Percentiles rank a stretch among this genome's conserved stretches.
Evolutionary conservation across 2,113 vertebrate species (phyloP).

Genomic region (Thermophis baileyi): DNA sequence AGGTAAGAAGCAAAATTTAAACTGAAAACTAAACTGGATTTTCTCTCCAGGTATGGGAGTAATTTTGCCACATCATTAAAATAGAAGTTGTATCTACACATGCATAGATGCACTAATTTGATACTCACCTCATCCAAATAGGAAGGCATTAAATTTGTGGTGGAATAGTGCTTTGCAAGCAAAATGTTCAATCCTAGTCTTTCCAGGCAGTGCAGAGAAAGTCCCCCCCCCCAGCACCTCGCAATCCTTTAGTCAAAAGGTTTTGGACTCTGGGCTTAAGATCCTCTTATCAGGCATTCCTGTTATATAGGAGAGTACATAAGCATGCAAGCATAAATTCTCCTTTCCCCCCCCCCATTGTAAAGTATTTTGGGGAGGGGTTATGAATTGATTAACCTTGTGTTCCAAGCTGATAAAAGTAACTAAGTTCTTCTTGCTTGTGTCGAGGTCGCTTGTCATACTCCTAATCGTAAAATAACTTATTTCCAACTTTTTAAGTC

Average conservation of each 20-base stretch:
- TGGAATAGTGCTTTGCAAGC: neutral
- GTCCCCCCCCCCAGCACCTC: rapidly evolving
- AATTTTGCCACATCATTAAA: neutral
- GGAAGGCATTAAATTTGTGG: neutral
- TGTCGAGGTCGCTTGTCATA: neutral
- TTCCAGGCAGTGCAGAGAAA: neutral
- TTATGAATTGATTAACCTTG: neutral
- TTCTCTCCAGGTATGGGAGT: too few species aligned
- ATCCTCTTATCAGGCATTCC: neutral
- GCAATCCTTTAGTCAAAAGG: neutral
- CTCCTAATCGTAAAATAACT: neutral
- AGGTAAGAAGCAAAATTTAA: neutral
- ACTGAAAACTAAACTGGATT: neutral
- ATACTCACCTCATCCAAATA: too few species aligned
- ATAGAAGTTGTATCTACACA: neutral
- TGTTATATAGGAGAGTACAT: neutral
- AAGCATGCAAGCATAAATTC: neutral
- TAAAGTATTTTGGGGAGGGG: neutral
- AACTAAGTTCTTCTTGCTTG: neutral
- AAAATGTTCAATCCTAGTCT: neutral
- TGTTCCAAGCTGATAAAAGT: neutral
- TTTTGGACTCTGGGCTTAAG: neutral
- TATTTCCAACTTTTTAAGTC: neutral
- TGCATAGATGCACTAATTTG: neutral
- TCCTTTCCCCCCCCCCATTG: too few species aligned